phyloP scores from a whole-genome alignment of 2,888 invertebrate genomes.

The Eupithecia pulchellata region DNA sequence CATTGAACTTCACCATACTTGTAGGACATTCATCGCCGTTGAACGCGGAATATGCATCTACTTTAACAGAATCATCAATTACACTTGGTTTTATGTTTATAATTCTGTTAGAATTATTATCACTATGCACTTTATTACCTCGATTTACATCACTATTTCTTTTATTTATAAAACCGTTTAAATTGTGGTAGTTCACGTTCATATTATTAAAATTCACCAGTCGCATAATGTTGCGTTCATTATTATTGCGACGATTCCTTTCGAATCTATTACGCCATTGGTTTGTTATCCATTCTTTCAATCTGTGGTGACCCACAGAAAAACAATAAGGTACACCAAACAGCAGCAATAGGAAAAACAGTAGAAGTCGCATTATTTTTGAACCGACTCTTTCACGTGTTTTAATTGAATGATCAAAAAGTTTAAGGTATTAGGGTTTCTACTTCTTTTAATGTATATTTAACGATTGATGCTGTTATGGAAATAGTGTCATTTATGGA shows the following conservation, averaged over 20 bases:
- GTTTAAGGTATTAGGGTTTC: background rate
- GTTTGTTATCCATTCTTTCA: background rate
- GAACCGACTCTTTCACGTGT: background rate
- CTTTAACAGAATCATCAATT: background rate
- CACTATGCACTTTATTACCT: background rate
- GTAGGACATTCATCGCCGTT: constrained; percentile 26
- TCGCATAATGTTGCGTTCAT: background rate
- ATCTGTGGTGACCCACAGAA: background rate
- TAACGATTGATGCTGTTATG: background rate
- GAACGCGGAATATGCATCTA: constrained; percentile 6
- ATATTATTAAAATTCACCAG: background rate
- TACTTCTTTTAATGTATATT: background rate
- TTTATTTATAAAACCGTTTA: background rate
- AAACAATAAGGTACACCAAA: background rate
- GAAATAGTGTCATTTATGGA: background rate
- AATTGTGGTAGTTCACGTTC: background rate
- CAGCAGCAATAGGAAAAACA: background rate
- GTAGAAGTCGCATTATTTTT: background rate
- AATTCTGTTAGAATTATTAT: background rate
- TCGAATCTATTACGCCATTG: background rate
- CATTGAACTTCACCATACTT: constrained; percentile 16
- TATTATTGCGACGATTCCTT: background rate
- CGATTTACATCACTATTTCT: background rate
- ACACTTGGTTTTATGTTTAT: background rate
- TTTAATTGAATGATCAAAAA: background rate